Evolutionary conservation across 2,888 invertebrate species (phyloP).

Genomic region (Trachelus stipa): DNA sequence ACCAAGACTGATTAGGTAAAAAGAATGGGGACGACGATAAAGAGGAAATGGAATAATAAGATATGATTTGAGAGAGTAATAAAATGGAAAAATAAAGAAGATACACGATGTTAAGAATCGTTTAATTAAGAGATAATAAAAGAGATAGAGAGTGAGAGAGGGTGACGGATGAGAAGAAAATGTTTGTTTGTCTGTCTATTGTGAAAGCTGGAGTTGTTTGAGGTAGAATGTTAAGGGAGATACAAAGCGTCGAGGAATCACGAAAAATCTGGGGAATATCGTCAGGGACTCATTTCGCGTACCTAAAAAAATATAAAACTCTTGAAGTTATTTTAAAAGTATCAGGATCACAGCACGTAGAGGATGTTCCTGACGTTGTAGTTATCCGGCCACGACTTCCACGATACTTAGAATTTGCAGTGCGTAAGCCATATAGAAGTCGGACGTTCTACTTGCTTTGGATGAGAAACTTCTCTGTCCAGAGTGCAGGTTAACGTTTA

Average conservation of each 20-base stretch:
- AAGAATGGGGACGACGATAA: conserved; percentile 18
- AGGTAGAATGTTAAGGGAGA: neutral
- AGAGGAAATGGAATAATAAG: neutral
- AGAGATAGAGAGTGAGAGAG: neutral
- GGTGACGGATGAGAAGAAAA: neutral
- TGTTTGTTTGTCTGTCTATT: neutral
- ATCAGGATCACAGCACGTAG: neutral
- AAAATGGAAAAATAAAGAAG: conserved; percentile 28
- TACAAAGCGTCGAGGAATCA: neutral
- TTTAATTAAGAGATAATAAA: conserved; percentile 14
- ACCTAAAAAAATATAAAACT: neutral
- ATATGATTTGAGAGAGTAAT: conserved; percentile 18
- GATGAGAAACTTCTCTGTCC: neutral
- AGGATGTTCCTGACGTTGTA: neutral
- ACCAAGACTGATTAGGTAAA: conserved; percentile 55
- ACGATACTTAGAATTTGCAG: neutral
- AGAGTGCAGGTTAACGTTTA: neutral
- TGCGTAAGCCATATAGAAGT: neutral
- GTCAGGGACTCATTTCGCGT: neutral
- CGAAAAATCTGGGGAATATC: neutral
- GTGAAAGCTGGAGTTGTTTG: neutral
- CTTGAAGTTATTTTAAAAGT: neutral
- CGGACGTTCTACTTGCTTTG: neutral
- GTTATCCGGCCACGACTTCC: neutral
- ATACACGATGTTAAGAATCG: conserved; percentile 10